These are phyloP conservation scores for Oryzias melastigma DNA, from an alignment of 2,113 vertebrate genomes.

Conservation along the genomic window DNA sequence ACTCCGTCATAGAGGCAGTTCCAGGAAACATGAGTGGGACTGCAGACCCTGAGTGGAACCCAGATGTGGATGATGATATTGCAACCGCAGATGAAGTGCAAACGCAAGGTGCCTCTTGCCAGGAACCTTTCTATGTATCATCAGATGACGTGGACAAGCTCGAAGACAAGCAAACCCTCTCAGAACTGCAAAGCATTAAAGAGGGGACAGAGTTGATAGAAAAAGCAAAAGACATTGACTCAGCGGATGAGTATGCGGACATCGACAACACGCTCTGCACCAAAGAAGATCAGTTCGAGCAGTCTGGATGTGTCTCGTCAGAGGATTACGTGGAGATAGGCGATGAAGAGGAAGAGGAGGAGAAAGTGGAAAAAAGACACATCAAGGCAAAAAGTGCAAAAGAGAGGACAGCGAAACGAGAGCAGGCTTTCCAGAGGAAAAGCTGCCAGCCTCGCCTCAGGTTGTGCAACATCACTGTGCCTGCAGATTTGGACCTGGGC, in stretches of 20 bases:
- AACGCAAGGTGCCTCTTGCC: slow-evolving; percentile 42
- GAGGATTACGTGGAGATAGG: slow-evolving; percentile 82
- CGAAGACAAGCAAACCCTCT: slow-evolving; percentile 59
- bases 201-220: slow-evolving; percentile 34
- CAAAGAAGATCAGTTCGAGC: slow-evolving; percentile 63
- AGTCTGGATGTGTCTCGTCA: slow-evolving; percentile 71
- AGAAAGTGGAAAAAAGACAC: slow-evolving; percentile 67
- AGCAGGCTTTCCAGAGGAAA: slow-evolving; percentile 61
- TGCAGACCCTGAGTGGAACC: slow-evolving; percentile 67
- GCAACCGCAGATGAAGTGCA: slow-evolving; percentile 30
- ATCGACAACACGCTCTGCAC: slow-evolving; percentile 70
- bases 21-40: slow-evolving; percentile 54
- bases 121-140: slow-evolving; percentile 75
- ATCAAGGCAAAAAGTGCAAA: slow-evolving; percentile 65
- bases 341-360: slow-evolving; percentile 75
- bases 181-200: slow-evolving; percentile 32
- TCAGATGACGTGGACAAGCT: slow-evolving; percentile 70
- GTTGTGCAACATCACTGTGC: slow-evolving; percentile 80
- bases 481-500: slow-evolving; percentile 70
- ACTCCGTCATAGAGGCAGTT: slow-evolving; percentile 75
- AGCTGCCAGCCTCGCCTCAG: slow-evolving; percentile 81
- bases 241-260: slow-evolving; percentile 77
- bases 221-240: slow-evolving; percentile 55
- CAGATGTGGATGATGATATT: slow-evolving; percentile 59
- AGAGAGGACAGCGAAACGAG: slow-evolving; percentile 70